Conservation (phyloP, 2,888 invertebrate species). For the Eumacrocentrus americanus region DNA sequence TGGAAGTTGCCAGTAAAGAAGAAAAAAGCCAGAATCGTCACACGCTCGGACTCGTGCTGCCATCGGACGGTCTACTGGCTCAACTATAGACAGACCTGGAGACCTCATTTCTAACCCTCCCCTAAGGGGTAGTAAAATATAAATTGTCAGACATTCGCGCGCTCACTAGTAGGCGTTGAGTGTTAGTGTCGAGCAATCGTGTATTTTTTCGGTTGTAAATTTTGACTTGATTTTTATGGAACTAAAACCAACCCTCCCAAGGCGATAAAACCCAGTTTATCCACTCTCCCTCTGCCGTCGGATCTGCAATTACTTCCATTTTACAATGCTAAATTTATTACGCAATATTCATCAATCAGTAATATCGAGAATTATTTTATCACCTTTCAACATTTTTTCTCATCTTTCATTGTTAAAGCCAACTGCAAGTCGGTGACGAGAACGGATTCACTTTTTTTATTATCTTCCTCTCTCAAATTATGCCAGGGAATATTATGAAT, state of each 20-base stretch:
- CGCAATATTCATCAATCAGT: conserved; percentile 9
- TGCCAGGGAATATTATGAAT: conserved; percentile 42
- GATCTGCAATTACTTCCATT: conserved; percentile 36
- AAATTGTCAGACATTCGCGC: conserved; percentile 15
- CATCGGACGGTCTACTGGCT: conserved; percentile 30
- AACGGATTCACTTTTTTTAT: neutral
- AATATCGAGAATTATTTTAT: neutral
- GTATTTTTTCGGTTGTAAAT: neutral
- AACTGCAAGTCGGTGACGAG: neutral
- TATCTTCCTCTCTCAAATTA: neutral
- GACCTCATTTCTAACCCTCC: conserved; percentile 1
- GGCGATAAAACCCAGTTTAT: conserved; percentile 35
- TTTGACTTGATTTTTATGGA: conserved; percentile 9
- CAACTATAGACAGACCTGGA: too few relatives aligned
- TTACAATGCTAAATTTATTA: conserved; percentile 32
- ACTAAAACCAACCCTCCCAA: neutral
- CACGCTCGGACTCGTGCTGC: conserved; percentile 30
- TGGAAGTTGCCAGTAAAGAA: conserved; percentile 8
- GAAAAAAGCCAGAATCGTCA: conserved; percentile 15
- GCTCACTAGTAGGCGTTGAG: neutral
- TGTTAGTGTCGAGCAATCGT: conserved; percentile 7
- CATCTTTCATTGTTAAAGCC: neutral
- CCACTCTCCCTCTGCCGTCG: conserved; percentile 28
- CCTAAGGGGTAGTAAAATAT: conserved; percentile 11
- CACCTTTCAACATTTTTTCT: neutral